These are phyloP conservation scores for Calonectris borealis DNA, from an alignment of 2,113 vertebrate species.

Conservation along the genomic window DNA sequence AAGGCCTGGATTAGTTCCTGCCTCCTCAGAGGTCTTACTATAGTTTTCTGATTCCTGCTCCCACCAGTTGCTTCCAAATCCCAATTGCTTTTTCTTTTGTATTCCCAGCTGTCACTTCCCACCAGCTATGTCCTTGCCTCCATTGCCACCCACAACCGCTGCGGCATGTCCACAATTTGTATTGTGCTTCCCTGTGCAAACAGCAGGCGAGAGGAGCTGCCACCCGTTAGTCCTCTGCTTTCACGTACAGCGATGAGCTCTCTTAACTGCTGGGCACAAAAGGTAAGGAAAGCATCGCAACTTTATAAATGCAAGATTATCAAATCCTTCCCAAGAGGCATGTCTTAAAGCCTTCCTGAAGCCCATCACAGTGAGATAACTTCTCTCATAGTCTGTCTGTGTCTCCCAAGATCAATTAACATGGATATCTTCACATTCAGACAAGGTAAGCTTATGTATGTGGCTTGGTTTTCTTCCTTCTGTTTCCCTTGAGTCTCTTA, in stretches of 20 bases:
- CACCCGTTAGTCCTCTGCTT: neutral
- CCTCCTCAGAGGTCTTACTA: neutral
- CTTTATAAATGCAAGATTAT: neutral
- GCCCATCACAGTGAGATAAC: neutral
- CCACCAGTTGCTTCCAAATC: constrained; percentile 14
- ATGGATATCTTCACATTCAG: neutral
- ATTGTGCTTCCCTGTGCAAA: neutral
- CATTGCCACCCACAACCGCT: neutral
- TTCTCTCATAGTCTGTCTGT: neutral
- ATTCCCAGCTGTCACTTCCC: constrained; percentile 23
- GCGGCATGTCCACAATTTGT: neutral
- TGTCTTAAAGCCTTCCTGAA: neutral
- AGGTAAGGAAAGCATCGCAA: neutral
- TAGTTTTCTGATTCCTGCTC: neutral
- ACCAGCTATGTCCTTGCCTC: neutral
- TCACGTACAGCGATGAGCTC: neutral
- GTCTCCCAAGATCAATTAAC: neutral
- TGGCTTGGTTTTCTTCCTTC: neutral
- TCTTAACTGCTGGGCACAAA: neutral
- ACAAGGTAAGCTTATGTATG: neutral
- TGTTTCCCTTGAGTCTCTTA: neutral
- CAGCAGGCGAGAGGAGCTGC: neutral
- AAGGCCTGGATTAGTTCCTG: neutral
- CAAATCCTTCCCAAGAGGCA: neutral
- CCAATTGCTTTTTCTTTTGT: neutral